phyloP scores from a whole-genome alignment of 2,113 vertebrate species.

The Rhynchomys soricoides region DNA sequence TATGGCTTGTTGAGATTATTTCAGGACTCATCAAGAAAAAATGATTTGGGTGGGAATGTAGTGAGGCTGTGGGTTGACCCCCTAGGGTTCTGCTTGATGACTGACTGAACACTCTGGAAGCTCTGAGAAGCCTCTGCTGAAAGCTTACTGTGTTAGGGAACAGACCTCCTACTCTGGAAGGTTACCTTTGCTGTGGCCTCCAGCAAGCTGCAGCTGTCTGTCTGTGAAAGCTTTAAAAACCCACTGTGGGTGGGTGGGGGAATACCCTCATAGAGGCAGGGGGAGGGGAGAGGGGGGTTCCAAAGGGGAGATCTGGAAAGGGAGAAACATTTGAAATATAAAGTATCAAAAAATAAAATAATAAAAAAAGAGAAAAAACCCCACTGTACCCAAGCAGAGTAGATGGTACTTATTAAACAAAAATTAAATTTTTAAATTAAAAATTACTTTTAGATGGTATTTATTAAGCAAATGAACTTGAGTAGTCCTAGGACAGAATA shows the following conservation, averaged over 20 bases:
- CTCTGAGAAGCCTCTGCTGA: not conserved
- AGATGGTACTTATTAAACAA: constrained; percentile 79
- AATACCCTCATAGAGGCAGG: too few relatives aligned
- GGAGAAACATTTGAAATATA: too few relatives aligned
- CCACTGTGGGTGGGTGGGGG: too few relatives aligned
- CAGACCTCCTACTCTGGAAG: not conserved
- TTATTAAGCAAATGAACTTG: constrained; percentile 80
- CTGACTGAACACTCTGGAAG: not conserved
- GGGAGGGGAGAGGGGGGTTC: too few relatives aligned
- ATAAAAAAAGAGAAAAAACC: too few relatives aligned
- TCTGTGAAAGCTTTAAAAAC: not conserved
- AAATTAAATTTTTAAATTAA: too few relatives aligned
- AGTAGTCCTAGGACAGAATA: constrained; percentile 69
- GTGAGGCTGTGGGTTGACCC: not conserved
- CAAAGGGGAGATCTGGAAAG: too few relatives aligned
- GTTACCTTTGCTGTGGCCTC: not conserved
- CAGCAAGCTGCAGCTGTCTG: constrained; percentile 44
- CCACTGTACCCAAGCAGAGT: constrained; percentile 74
- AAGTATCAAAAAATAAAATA: too few relatives aligned
- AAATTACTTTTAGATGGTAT: constrained; percentile 76
- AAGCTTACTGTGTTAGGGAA: not conserved
- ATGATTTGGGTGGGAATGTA: not conserved
- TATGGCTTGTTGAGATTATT: constrained; percentile 7
- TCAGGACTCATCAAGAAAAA: constrained; percentile 28
- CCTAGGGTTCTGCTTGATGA: not conserved